Evolutionary conservation across 2,113 vertebrate species (phyloP).

Genomic region (Apeltes quadracus): DNA sequence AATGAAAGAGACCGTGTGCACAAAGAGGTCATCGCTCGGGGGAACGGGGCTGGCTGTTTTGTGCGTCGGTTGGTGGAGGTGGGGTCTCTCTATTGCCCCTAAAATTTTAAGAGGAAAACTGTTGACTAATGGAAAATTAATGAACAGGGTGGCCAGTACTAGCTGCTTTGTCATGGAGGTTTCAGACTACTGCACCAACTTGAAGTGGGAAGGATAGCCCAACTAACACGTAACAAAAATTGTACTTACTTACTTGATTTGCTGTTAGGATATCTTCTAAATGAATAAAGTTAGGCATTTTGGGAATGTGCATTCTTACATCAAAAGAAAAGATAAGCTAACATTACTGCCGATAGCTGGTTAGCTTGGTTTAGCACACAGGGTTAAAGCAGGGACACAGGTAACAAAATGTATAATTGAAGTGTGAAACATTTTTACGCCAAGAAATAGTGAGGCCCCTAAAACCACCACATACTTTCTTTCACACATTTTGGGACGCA

Average conservation of each 20-base stretch:
- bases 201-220: slow-evolving; percentile 14
- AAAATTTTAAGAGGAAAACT: slow-evolving; percentile 53
- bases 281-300: background rate
- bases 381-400: background rate
- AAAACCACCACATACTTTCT: background rate
- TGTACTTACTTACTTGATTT: background rate
- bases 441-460: background rate
- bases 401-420: background rate
- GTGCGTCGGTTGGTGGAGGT: slow-evolving; percentile 24
- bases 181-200: slow-evolving; percentile 47
- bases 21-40: slow-evolving; percentile 70
- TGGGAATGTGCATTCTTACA: background rate
- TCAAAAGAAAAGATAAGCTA: background rate
- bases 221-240: slow-evolving; percentile 28
- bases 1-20: slow-evolving; percentile 73
- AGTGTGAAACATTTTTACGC: background rate
- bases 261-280: background rate
- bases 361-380: background rate
- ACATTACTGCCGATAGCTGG: background rate
- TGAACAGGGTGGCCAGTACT: slow-evolving; percentile 59
- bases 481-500: background rate
- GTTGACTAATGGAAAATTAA: slow-evolving; percentile 72
- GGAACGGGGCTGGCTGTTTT: slow-evolving; percentile 45
- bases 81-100: slow-evolving; percentile 59
- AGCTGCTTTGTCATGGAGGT: slow-evolving; percentile 52